phyloP scores from a whole-genome alignment of 2,113 vertebrate species.

The Solea senegalensis region DNA sequence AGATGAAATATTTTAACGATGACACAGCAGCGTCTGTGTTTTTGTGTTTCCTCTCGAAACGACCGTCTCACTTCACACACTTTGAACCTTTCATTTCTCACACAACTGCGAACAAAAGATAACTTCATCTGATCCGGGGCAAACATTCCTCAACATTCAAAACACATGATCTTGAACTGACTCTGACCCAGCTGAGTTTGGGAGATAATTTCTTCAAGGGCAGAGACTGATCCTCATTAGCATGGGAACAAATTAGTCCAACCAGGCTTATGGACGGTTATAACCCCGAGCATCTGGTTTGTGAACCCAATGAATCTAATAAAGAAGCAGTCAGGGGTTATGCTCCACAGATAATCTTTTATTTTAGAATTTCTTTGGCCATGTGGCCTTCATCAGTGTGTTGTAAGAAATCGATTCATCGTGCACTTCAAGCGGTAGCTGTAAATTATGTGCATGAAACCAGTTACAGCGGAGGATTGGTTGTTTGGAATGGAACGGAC shows the following conservation, averaged over 20 bases:
- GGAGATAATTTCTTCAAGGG: neutral
- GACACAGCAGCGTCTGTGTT: too few species aligned
- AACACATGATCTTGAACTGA: conserved; percentile 23
- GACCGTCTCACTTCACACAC: too few species aligned
- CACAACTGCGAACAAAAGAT: neutral
- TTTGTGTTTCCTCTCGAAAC: too few species aligned
- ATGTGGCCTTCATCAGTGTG: neutral
- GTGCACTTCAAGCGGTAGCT: neutral
- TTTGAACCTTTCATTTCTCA: neutral
- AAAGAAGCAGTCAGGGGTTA: neutral
- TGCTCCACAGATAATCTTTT: neutral
- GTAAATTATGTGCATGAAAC: too few species aligned
- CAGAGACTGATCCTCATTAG: conserved; percentile 17
- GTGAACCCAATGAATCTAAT: neutral
- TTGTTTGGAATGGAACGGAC: too few species aligned
- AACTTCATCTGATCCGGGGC: neutral
- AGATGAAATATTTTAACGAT: too few species aligned
- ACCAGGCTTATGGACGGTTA: neutral
- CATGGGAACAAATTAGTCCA: conserved; percentile 17
- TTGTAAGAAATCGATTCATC: neutral
- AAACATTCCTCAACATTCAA: conserved; percentile 8
- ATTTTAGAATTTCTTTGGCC: neutral
- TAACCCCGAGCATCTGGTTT: neutral
- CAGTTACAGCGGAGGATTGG: too few species aligned
- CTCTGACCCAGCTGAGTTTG: neutral